Evolutionary conservation across 1,140 invertebrate species (phyloP).

Genomic region (Adoxophyes honmai): DNA sequence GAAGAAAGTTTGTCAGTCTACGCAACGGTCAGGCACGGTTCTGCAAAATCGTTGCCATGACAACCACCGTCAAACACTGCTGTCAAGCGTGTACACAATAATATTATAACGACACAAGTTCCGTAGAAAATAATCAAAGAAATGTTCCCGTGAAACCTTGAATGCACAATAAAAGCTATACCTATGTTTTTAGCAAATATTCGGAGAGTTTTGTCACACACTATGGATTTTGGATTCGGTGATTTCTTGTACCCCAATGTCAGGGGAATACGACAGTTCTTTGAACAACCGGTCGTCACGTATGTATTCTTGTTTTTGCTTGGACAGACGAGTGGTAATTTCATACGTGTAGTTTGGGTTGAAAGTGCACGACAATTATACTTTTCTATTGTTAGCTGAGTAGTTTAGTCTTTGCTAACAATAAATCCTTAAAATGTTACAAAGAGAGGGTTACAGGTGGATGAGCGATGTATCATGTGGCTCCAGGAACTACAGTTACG

Average conservation of each 20-base stretch:
- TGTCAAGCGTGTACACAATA: constrained; percentile 51
- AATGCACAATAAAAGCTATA: constrained; percentile 20
- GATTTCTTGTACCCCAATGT: constrained; percentile 58
- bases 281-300: constrained; percentile 27
- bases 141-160: constrained; percentile 36
- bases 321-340: too few relatives aligned
- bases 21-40: constrained; percentile 32
- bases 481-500: too few relatives aligned
- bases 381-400: too few relatives aligned
- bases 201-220: constrained; percentile 34
- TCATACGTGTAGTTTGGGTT: too few relatives aligned
- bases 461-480: too few relatives aligned
- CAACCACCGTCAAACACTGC: constrained; percentile 51
- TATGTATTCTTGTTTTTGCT: background rate
- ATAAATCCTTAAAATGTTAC: too few relatives aligned
- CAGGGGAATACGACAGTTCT: constrained; percentile 48
- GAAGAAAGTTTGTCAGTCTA: constrained; percentile 23
- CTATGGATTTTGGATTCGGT: constrained; percentile 66
- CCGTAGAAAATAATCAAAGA: constrained; percentile 21
- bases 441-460: too few relatives aligned
- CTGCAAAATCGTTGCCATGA: constrained; percentile 50
- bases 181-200: constrained; percentile 43
- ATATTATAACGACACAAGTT: constrained; percentile 48
- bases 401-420: too few relatives aligned
- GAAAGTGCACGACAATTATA: too few relatives aligned